Base-by-base conservation (phyloP, 2,888 invertebrate genomes). In the Desoria tigrina region DNA sequence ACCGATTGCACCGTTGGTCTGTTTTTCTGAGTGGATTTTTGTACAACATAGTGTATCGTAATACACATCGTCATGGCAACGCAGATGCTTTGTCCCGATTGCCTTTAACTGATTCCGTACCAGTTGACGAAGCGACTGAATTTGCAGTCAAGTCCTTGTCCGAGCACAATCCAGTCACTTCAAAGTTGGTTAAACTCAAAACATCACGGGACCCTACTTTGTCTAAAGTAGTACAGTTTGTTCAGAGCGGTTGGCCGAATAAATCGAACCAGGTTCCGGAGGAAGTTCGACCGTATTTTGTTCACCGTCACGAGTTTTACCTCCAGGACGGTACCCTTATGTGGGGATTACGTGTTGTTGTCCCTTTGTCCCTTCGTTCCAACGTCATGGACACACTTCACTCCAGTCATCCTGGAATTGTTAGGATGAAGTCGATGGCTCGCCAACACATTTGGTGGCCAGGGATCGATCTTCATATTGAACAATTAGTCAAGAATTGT, bases 1-100 rank as follows among this genome's bases (percentile, higher is more conserved):
- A n/a, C n/a, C n/a, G n/a, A n/a, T n/a, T n/a, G n/a, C n/a, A n/a
- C n/a, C n/a, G n/a, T n/a, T n/a, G n/a, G n/a, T n/a, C n/a, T 77
- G 7, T 26, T 66, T 2, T 72, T 1, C 64, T 80, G 21, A 69
- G 76, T 14, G 77, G 68, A 9, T 79, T 78, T 65, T 54, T 71
- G 42, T 79, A 78, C 71, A 68, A 70, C 9, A 77, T 80, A 49
- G 71, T 76, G 53, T 79, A 77, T 61, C 60, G 73, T 14, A 67
- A 70, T n/a, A 77, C 78, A 0, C 49, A 53, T 1, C n/a, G n/a
- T n/a, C n/a, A n/a, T n/a, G n/a, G n/a, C n/a, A n/a, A n/a, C n/a
- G n/a, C n/a, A n/a, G n/a, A n/a, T n/a, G n/a, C n/a, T n/a, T n/a
- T n/a, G n/a, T n/a, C n/a, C n/a, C n/a, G n/a, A n/a, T n/a, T n/a